Evolutionary conservation across 2,113 vertebrate species (phyloP).

Genomic region (Cepphus grylle): DNA sequence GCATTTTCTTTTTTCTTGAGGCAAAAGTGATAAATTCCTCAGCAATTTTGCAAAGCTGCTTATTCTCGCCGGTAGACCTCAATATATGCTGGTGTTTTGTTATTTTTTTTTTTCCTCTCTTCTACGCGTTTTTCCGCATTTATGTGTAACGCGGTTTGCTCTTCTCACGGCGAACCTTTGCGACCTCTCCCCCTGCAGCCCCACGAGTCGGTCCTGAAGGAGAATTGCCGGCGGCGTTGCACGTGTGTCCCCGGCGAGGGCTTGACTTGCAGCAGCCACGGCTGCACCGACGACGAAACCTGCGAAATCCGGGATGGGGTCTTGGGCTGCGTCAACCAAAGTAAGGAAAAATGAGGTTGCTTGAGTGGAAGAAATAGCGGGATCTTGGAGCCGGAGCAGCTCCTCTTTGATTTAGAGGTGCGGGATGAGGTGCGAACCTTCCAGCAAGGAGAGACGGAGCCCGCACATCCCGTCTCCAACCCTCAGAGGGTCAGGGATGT

Average conservation of each 20-base stretch:
- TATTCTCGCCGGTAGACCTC: fast-evolving
- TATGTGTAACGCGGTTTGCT: fast-evolving
- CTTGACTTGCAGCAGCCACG: constrained; percentile 67
- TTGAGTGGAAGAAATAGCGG: not conserved
- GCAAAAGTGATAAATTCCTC: not conserved
- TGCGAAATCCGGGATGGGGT: constrained; percentile 72
- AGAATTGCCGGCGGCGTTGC: constrained; percentile 72
- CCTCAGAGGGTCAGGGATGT: not conserved
- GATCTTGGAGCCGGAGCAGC: fast-evolving
- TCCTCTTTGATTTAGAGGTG: not conserved
- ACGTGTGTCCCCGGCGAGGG: constrained; percentile 64
- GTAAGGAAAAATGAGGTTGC: constrained; percentile 26
- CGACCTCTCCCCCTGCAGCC: constrained; percentile 54
- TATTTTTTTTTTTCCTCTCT: too few relatives aligned
- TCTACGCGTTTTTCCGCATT: fast-evolving
- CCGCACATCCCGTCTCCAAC: not conserved
- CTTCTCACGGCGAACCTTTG: not conserved
- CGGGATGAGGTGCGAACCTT: not conserved
- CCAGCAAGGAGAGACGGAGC: not conserved
- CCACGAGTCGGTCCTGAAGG: constrained; percentile 49
- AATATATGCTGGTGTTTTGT: too few relatives aligned
- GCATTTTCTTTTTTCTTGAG: not conserved
- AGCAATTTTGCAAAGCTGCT: not conserved
- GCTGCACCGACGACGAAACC: constrained; percentile 65
- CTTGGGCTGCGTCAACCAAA: constrained; percentile 73